phyloP scores from a whole-genome alignment of 1,140 invertebrate genomes.

The Lasaia peninsularis region DNA sequence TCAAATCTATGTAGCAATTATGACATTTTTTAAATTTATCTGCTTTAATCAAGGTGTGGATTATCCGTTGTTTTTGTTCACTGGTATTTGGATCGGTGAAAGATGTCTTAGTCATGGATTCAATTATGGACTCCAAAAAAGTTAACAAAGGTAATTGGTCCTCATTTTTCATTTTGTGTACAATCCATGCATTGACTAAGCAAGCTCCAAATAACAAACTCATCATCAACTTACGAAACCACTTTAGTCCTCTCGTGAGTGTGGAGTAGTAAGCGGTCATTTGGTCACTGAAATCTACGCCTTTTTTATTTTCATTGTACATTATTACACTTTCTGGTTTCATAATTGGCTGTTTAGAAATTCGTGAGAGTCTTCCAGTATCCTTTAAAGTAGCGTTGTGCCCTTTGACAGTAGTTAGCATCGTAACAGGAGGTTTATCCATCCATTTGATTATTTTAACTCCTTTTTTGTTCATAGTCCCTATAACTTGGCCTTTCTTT shows the following conservation, averaged over 20 bases:
- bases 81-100: not conserved
- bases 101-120: not conserved
- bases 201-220: not conserved
- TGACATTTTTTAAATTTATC: too few species aligned
- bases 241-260: conserved; percentile 5
- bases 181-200: conserved; percentile 2
- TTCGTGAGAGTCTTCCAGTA: conserved; percentile 10
- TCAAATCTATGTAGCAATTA: not conserved
- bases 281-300: conserved; percentile 16
- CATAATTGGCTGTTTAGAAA: conserved; percentile 7
- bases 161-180: not conserved
- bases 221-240: conserved; percentile 7
- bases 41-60: too few species aligned
- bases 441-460: conserved; percentile 16
- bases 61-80: too few species aligned
- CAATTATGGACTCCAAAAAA: not conserved
- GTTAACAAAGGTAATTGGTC: not conserved
- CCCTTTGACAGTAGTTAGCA: conserved; percentile 13
- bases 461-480: not conserved
- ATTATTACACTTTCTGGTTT: conserved; percentile 10
- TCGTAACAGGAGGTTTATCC: conserved; percentile 11
- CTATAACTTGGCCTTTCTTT: conserved; percentile 5
- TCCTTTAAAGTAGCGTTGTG: conserved; percentile 14
- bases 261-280: conserved; percentile 13
- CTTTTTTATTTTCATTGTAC: conserved; percentile 13